These are phyloP conservation scores for Cetonia aurata DNA, from an alignment of 2,888 invertebrate species.

Conservation along the genomic window DNA sequence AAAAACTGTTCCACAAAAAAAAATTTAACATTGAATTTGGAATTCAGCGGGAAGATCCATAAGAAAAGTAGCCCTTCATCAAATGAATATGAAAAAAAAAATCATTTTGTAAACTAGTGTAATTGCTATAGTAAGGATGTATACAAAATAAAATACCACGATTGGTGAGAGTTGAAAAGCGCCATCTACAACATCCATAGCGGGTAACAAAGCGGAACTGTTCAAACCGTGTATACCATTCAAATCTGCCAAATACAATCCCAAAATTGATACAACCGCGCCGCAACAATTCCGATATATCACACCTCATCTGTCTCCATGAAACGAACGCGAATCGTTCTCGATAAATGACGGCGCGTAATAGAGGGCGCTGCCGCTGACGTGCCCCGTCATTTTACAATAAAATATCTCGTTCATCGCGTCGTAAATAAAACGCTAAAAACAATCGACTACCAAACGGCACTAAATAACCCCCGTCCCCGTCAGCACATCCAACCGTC, in stretches of 20 bases:
- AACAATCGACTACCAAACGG: slow-evolving; percentile 27
- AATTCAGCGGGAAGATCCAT: too few species aligned
- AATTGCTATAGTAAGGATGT: too few species aligned
- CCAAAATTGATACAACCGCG: not conserved
- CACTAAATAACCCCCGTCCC: slow-evolving; percentile 18
- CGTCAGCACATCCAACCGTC: not conserved
- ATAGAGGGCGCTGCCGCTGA: slow-evolving; percentile 14
- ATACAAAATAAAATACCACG: too few species aligned
- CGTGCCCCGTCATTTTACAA: slow-evolving; percentile 28
- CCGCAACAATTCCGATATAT: slow-evolving; percentile 9
- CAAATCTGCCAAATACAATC: not conserved
- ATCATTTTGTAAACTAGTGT: too few species aligned
- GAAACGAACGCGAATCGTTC: not conserved
- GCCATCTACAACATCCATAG: too few species aligned
- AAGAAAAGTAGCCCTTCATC: too few species aligned
- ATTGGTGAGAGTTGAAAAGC: too few species aligned
- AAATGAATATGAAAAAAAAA: too few species aligned
- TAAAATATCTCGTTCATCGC: slow-evolving; percentile 29
- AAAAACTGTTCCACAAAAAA: too few species aligned
- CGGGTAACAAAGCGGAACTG: too few species aligned
- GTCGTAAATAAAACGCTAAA: slow-evolving; percentile 33
- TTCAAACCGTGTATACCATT: too few species aligned
- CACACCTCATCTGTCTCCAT: slow-evolving; percentile 7
- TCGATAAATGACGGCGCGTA: slow-evolving; percentile 12
- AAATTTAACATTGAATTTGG: too few species aligned